These are phyloP conservation scores for Melinaea marsaeus DNA, from an alignment of 2,888 invertebrate species.

Conservation along the genomic window DNA sequence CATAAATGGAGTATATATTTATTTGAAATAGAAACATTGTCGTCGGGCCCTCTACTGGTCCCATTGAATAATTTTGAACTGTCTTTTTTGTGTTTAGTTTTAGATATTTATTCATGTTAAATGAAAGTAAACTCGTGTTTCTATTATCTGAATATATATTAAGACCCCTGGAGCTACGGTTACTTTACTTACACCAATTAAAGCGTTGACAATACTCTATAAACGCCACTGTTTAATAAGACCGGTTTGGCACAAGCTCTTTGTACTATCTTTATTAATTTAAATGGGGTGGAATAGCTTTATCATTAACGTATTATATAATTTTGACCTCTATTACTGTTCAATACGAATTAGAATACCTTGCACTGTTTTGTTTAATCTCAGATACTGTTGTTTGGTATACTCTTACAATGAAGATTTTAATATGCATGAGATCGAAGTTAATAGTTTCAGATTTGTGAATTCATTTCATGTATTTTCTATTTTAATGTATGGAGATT, in stretches of 20 bases:
- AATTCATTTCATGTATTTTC: slow-evolving; percentile 13
- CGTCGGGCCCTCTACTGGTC: no score
- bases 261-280: slow-evolving; percentile 40
- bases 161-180: slow-evolving; percentile 50
- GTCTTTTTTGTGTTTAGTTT: no score
- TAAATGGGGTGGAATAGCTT: slow-evolving; percentile 17
- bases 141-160: background rate
- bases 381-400: slow-evolving; percentile 5
- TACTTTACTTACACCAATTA: slow-evolving; percentile 62
- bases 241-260: slow-evolving; percentile 64
- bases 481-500: background rate
- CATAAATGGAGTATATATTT: no score
- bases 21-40: no score
- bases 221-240: slow-evolving; percentile 49
- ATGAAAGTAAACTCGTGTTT: no score
- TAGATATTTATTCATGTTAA: no score
- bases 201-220: slow-evolving; percentile 66
- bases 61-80: no score
- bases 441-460: slow-evolving; percentile 29
- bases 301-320: background rate
- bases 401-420: slow-evolving; percentile 33
- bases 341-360: slow-evolving; percentile 17
- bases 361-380: slow-evolving; percentile 5
- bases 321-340: slow-evolving; percentile 3
- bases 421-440: slow-evolving; percentile 37